phyloP scores from a whole-genome alignment of 2,797 vertebrate species.

The Eulemur rubriventer region DNA sequence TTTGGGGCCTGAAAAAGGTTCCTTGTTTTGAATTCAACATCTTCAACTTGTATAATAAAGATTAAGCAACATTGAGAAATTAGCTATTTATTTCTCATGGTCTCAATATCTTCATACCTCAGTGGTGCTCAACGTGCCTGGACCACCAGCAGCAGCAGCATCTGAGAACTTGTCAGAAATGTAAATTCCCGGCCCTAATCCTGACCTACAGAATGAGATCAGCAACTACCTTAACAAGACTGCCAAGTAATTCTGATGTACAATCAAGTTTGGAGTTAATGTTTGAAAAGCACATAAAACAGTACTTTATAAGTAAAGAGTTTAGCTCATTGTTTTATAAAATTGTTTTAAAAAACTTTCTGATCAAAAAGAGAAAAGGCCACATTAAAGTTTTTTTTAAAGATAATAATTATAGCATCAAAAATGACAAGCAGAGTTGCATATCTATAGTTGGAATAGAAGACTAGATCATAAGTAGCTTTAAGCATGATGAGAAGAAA shows the following conservation, averaged over 20 bases:
- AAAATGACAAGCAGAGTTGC: background rate
- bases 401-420: background rate
- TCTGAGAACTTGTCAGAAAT: background rate
- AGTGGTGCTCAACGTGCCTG: background rate
- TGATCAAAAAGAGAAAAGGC: background rate
- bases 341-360: background rate
- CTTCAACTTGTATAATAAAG: background rate
- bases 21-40: background rate
- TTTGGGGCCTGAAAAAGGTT: background rate
- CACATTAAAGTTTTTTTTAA: background rate
- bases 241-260: background rate
- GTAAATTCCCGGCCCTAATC: background rate
- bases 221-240: background rate
- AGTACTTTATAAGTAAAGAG: no score
- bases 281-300: background rate
- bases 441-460: background rate
- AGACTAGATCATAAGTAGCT: background rate
- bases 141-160: background rate
- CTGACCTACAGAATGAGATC: background rate
- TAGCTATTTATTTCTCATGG: background rate
- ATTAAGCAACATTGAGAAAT: background rate
- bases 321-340: background rate
- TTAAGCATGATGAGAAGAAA: background rate
- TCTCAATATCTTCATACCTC: background rate
- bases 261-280: background rate